Base-by-base conservation (phyloP, 2,888 invertebrate genomes). In the Caradrina clavipalpis region DNA sequence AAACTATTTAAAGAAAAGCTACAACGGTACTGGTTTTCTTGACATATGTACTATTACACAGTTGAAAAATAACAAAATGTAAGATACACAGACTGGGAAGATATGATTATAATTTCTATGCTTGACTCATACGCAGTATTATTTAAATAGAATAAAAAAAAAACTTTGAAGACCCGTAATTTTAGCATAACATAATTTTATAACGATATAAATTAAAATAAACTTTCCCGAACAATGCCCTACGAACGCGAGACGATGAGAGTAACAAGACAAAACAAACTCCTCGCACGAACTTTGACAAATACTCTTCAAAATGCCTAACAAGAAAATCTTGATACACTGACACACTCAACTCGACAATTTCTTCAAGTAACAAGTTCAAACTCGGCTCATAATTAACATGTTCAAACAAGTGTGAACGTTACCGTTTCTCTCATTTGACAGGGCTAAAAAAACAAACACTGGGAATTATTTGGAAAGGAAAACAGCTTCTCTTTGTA, bases 341-440 rank as follows among this genome's bases (percentile, higher is more conserved):
- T 39, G 47, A 51, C 45, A 70, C 57, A 73, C 68, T 63, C 66
- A 57, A 73, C 64, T 60, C 61, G 15, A 66, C 73, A 76, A 79
- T 80, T 81, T 73, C 78, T 83, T 72, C 57, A 68, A 72, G 65
- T 72, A 65, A 78, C 75, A 76, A 72, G 50, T 64, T 39, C 47
- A 73, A 82, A 78, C 78, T 76, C 62, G 13, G 39, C 62, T 77
- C 79, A 71, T 82, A 84, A 84, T 84, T 84, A 84, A 73, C 79
- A 73, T 84, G 79, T 78, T 79, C 77, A 79, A 84, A 84, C 76
- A 84, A 73, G 68, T 81, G 79, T 72, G 73, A 77, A 70, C 54
- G 63, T 66, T 73, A 42, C 68, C 71, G 49, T 71, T 68, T 67
- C 76, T 79, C 77, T 73, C 69, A 75, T 71, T 79, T 71, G 57